These are phyloP conservation scores for Neotragus pygmaeus DNA, from an alignment of 2,113 vertebrate species.

Conservation along the genomic window DNA sequence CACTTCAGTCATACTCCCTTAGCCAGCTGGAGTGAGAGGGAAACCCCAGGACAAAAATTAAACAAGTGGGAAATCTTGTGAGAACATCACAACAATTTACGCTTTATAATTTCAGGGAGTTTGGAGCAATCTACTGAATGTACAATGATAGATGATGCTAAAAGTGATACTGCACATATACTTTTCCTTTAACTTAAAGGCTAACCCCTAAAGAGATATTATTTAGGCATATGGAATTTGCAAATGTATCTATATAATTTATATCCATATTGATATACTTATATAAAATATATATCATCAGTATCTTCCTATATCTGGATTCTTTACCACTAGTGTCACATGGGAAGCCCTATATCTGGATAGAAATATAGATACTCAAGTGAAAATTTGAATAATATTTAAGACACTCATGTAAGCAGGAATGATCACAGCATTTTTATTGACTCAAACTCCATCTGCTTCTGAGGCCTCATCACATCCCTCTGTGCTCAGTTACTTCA, in stretches of 20 bases:
- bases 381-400: neutral
- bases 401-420: neutral
- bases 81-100: neutral
- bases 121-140: neutral
- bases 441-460: neutral
- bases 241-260: neutral
- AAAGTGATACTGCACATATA: neutral
- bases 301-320: neutral
- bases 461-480: neutral
- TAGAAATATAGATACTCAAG: neutral
- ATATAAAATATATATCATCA: neutral
- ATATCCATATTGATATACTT: neutral
- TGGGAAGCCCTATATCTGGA: neutral
- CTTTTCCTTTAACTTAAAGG: neutral
- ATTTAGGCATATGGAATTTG: neutral
- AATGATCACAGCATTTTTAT: neutral
- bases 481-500: neutral
- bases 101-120: neutral
- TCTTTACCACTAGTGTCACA: neutral
- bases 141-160: neutral
- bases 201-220: neutral
- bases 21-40: neutral
- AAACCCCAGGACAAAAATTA: neutral
- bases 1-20: neutral
- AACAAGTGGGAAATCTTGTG: neutral